Percentiles rank a stretch among this genome's conserved stretches.
Evolutionary conservation across 1,140 invertebrate species (phyloP).

Genomic region (Lysiphlebus fabarum): DNA sequence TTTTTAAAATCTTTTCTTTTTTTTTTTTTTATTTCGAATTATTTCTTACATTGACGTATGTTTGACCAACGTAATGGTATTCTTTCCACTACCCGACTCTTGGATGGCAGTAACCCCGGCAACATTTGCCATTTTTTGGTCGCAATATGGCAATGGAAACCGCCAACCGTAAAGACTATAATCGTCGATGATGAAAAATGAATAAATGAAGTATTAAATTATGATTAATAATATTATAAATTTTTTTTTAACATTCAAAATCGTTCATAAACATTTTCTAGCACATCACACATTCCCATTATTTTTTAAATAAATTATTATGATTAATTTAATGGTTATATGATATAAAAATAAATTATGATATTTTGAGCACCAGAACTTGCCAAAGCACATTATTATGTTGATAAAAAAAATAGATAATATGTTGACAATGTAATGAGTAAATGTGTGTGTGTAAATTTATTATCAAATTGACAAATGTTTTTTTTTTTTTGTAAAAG

Average conservation of each 20-base stretch:
- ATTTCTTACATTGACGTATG: constrained; percentile 55
- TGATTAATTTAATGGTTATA: no score
- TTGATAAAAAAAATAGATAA: constrained; percentile 14
- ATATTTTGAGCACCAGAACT: no score
- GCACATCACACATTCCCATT: no score
- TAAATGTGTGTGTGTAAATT: background rate
- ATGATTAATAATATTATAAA: no score
- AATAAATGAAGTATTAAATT: constrained; percentile 29
- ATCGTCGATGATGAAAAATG: constrained; percentile 50
- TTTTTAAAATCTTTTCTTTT: background rate
- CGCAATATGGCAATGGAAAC: constrained; percentile 89
- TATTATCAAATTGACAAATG: background rate
- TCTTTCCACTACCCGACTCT: constrained; percentile 56
- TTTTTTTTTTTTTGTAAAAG: constrained; percentile 12
- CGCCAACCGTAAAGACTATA: constrained; percentile 88
- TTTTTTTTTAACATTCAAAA: no score
- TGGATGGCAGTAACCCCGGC: constrained; percentile 69
- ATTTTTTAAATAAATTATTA: no score
- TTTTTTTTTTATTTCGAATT: constrained; percentile 14
- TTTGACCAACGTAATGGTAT: constrained; percentile 57
- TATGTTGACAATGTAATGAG: constrained; percentile 38
- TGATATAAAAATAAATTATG: no score
- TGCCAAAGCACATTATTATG: background rate
- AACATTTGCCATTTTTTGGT: constrained; percentile 70
- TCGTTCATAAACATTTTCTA: no score